phyloP scores from a whole-genome alignment of 1,140 invertebrate genomes.

The Leptinotarsa undecemlineata region DNA sequence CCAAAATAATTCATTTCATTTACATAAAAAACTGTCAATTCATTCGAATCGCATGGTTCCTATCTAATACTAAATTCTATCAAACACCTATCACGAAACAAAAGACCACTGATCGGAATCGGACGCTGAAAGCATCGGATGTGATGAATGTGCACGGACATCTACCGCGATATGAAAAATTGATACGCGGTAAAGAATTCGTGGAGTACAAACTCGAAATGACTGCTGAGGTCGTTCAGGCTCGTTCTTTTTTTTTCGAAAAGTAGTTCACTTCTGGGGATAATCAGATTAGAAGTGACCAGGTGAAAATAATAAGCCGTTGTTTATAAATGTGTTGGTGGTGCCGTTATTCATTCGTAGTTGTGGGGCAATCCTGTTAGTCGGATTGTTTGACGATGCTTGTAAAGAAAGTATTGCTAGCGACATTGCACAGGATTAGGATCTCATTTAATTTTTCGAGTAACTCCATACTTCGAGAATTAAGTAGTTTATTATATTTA shows the following conservation, averaged over 20 bases:
- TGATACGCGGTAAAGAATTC: background rate
- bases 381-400: too few relatives aligned
- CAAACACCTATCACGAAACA: background rate
- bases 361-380: too few relatives aligned
- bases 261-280: constrained; percentile 7
- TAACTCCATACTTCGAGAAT: too few relatives aligned
- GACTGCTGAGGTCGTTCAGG: background rate
- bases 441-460: too few relatives aligned
- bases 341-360: background rate
- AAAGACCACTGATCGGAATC: background rate
- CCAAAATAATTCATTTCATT: too few relatives aligned
- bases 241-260: background rate
- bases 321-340: background rate
- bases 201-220: background rate
- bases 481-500: too few relatives aligned
- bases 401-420: too few relatives aligned
- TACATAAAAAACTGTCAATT: too few relatives aligned
- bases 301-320: constrained; percentile 8
- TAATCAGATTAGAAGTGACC: constrained; percentile 8
- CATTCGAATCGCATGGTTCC: background rate
- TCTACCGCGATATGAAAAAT: constrained; percentile 5
- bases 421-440: too few relatives aligned
- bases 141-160: constrained; percentile 7
- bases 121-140: background rate
- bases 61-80: background rate